phyloP scores from a whole-genome alignment of 92 coral and sea anemone species.

The Diadumene lineata region DNA sequence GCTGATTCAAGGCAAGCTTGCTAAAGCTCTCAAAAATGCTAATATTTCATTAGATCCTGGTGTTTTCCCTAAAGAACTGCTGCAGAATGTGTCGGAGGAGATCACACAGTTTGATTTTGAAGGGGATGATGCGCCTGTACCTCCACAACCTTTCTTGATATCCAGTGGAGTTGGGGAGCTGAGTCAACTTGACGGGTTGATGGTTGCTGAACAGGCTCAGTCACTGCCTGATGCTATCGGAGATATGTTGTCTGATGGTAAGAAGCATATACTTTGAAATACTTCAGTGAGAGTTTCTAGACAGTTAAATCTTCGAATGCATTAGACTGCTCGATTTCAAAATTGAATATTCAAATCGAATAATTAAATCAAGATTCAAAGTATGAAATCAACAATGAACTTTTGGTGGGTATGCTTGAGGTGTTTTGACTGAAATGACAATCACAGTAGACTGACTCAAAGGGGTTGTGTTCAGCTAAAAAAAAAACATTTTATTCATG shows the following conservation, averaged over 20 bases:
- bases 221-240: slow-evolving; percentile 92
- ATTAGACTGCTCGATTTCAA: no score
- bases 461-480: no score
- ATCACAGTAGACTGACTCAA: no score
- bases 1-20: slow-evolving; percentile 85
- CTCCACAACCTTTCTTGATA: slow-evolving; percentile 80
- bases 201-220: slow-evolving; percentile 95
- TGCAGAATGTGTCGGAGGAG: slow-evolving; percentile 58
- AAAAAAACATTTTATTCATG: no score
- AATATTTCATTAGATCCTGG: slow-evolving; percentile 42
- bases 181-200: slow-evolving; percentile 65
- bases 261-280: no score
- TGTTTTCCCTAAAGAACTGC: slow-evolving; percentile 65
- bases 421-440: no score
- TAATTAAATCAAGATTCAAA: no score
- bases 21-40: slow-evolving; percentile 62
- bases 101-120: slow-evolving; percentile 63
- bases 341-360: no score
- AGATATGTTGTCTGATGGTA: slow-evolving; percentile 83
- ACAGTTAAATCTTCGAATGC: no score
- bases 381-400: no score
- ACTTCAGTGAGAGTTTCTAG: no score
- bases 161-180: slow-evolving; percentile 52
- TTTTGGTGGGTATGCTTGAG: no score
- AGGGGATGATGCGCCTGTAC: slow-evolving; percentile 67